A percentile compares a stretch with the other conserved stretches of the same genome.
These are phyloP conservation scores for Xenopus laevis DNA, from an alignment of 2,113 vertebrate species.

Conservation along the genomic window DNA sequence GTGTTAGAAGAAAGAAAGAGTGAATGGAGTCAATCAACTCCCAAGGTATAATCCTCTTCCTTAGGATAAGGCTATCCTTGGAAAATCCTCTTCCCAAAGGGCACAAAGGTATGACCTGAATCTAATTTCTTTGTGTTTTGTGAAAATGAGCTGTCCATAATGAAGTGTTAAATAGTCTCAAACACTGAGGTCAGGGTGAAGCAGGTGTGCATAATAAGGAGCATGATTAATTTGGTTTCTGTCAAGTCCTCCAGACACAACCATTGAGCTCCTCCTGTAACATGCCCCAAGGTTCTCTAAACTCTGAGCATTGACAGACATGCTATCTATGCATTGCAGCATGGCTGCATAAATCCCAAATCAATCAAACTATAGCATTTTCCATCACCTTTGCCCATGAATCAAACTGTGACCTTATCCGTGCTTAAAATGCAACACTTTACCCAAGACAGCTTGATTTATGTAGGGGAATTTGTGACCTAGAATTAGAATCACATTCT, in stretches of 20 bases:
- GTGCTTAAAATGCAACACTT: no score
- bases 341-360: no score
- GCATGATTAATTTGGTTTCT: constrained; percentile 21
- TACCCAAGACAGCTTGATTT: no score
- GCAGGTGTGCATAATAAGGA: constrained; percentile 1
- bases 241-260: background rate
- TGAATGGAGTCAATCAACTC: background rate
- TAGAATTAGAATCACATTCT: no score
- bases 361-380: no score
- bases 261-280: background rate
- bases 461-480: no score
- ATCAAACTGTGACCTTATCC: no score
- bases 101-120: background rate
- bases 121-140: background rate
- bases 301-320: background rate
- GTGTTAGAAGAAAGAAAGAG: no score
- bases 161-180: background rate
- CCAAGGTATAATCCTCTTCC: background rate
- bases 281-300: constrained; percentile 4
- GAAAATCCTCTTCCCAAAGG: background rate
- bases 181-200: background rate
- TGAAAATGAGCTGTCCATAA: background rate
- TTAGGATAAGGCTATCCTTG: background rate
- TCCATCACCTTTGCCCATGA: no score
- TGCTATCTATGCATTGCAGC: background rate